Evolutionary conservation across 2,797 vertebrate genomes (phyloP).

Genomic region (Bradypodion pumilum): DNA sequence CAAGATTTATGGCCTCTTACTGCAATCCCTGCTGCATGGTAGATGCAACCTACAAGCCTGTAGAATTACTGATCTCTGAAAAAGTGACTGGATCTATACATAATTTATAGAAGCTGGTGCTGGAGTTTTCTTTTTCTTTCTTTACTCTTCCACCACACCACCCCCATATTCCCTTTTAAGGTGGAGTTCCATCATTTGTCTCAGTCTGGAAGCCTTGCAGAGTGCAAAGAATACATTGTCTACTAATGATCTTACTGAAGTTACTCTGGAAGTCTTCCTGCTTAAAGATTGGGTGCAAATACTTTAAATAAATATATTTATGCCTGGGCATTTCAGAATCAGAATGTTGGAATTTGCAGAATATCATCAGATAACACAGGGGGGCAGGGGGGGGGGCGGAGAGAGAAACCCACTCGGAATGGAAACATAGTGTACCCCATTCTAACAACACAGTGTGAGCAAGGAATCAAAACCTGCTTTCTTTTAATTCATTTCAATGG

Average conservation of each 20-base stretch:
- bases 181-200: too few species aligned
- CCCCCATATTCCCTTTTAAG: too few species aligned
- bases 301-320: not conserved
- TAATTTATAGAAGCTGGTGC: not conserved
- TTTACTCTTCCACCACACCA: not conserved
- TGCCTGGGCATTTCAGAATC: conserved; percentile 20
- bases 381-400: too few species aligned
- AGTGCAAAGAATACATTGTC: not conserved
- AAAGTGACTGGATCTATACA: conserved; percentile 42
- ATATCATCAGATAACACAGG: not conserved
- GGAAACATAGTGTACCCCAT: not conserved
- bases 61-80: conserved; percentile 53
- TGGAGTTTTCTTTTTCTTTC: not conserved
- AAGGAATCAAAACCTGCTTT: not conserved
- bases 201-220: not conserved
- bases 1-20: conserved; percentile 49
- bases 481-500: not conserved
- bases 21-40: conserved; percentile 61
- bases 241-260: conserved; percentile 1
- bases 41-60: conserved; percentile 59
- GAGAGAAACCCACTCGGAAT: not conserved
- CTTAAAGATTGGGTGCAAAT: not conserved
- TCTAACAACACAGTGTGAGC: not conserved
- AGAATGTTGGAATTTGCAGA: not conserved
- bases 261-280: not conserved